Evolutionary conservation across 1,140 invertebrate genomes (phyloP), one percentile per base, ranked within the genome.

Genomic region (Diploscapter pachys): DNA sequence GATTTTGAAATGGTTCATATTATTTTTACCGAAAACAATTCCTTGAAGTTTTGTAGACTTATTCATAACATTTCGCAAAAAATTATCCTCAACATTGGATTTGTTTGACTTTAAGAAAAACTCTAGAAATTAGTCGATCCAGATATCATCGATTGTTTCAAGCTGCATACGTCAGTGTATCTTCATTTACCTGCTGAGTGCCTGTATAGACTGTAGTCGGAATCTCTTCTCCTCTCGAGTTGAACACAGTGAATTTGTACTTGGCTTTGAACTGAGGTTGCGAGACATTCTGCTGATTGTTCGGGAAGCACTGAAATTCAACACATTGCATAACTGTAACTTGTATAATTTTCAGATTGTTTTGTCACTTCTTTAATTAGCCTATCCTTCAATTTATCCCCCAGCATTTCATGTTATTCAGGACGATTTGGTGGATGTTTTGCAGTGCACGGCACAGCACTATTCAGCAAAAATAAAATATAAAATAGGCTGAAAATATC

Each of bases 121-220:
- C 0, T 31, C 31, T 31, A 31, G 31, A 31, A 31, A 31, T 31
- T 31, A 31, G 31, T 31, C 0, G 0, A 31, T 31, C 31, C 31
- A 31, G 1, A 31, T 31, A 31, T 31, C 31, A 31, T 31, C 31
- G 1, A 31, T 31, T 31, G 1, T 31, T 31, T 31, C 31, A 31
- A 31, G 31, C 31, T 31, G 31, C 11, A 59, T 59, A 59, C 11
- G 13, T 31, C 31, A 31, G 0, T 31, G 31, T 31, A 31, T 4
- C 66, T 31, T n/a, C 9, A 72, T 53, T 66, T 5, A 80, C 80
- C 71, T 82, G 82, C 66, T 84, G 82, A 4, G 79, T 83, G 62
- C 83, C 83, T 2, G 80, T 81, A 62, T 85, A 85, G 3, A 85
- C 83, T 49, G 83, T 85, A 2, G 84, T 82, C 3, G 83, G 75